Base-by-base conservation (phyloP, 2,797 vertebrate genomes). In the Anguilla pacifica region DNA sequence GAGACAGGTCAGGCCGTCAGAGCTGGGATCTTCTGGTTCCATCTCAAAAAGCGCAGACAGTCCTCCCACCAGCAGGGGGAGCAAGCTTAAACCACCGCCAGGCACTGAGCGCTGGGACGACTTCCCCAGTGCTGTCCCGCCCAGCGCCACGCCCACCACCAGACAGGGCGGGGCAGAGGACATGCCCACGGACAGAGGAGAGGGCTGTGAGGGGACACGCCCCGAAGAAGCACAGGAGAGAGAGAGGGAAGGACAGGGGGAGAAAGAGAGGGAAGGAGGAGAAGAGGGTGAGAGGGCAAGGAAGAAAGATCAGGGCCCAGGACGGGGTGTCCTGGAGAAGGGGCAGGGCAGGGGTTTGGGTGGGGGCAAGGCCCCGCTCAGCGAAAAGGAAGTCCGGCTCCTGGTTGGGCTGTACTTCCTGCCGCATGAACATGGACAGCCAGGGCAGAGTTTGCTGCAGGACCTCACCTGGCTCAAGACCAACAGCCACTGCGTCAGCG, bases 371-470 rank as follows among this genome's bases (percentile, higher is more conserved):
- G 93, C 92, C 57, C 86, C 91, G 0, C 91, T 97, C 15, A 97
- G 92, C 3, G 94, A 96, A 87, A 92, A 91, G 25, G 96, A 98
- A 91, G 94, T 97, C 70, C 92, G 91, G 88, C 93, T 97, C 92
- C 92, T 98, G 90, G 96, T 97, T 83, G 97, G 97, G 88, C 95
- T 98, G 83, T 95, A 97, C 92, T 97, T 96, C 91, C 94, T 98
- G 85, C 97, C 97, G 25, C 97, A 97, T 28, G 96, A 97, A 84
- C 96, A 97, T 0, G 97, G 97, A 0, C 88, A 94, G 0, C 94
- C 95, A 0, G 97, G 96, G 0, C 96, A 96, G 92, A 93, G 90
- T 13, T 94, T 97, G 31, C 93, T 98, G 91, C 96, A 96, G 90
- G 96, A 97, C 85, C 96, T 98, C 19, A 96, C 92, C 31, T 98